Evolutionary conservation across 2,113 vertebrate species (phyloP).

Genomic region (Oreochromis aureus): DNA sequence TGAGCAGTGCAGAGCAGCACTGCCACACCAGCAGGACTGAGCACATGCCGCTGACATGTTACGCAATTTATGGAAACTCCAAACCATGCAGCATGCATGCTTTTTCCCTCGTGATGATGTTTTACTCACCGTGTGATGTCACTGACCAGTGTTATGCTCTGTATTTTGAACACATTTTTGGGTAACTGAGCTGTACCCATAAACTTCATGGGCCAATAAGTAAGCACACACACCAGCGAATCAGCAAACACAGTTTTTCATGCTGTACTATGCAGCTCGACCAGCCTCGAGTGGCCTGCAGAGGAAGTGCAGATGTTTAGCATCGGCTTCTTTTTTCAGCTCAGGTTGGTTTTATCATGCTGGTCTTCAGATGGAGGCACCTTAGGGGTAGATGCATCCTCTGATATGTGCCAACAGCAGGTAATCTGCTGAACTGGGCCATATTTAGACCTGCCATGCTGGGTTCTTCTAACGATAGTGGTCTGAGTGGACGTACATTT

Average conservation of each 20-base stretch:
- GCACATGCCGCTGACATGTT: background rate
- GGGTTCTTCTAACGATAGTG: background rate
- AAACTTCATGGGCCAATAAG: background rate
- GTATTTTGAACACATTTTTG: background rate
- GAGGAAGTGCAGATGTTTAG: background rate
- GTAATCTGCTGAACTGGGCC: slow-evolving; percentile 15
- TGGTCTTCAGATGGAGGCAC: slow-evolving; percentile 48
- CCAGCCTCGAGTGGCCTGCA: background rate
- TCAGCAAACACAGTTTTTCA: background rate
- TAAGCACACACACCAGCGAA: background rate
- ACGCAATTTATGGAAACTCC: fast-evolving
- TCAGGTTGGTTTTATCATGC: background rate
- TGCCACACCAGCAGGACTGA: background rate
- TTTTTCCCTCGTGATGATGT: fast-evolving
- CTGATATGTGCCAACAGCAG: slow-evolving; percentile 23
- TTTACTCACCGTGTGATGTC: background rate
- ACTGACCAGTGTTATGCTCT: background rate
- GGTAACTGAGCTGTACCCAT: background rate
- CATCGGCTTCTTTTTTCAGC: background rate
- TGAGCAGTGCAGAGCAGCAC: background rate
- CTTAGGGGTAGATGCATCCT: slow-evolving; percentile 21
- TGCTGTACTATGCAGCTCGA: background rate
- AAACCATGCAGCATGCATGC: background rate
- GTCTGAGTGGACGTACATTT: background rate
- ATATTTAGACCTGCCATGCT: slow-evolving; percentile 8